Base-by-base conservation (phyloP, 2,888 invertebrate genomes). In the Choreutis nemorana region DNA sequence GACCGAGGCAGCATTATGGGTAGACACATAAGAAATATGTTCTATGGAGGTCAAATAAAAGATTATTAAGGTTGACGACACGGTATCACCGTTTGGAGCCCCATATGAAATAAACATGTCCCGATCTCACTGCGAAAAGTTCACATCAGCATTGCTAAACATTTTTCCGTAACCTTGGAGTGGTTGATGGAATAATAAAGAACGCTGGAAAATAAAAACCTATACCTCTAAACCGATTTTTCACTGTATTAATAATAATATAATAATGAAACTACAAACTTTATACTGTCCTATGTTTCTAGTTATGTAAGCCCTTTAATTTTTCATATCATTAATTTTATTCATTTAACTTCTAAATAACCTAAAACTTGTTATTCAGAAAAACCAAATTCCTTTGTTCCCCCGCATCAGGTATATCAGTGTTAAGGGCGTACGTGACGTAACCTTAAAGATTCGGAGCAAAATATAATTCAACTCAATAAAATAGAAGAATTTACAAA, bases 151-250 rank as follows among this genome's bases (percentile, higher is more conserved):
- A 65, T 57, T 70, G 61, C 58, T 60, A 66, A 73, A 64, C 44
- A 53, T 42, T 58, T 55, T 56, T 56, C 55, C 48, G 56, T 70
- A 73, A 75, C 75, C 75, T 75, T 75, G 72, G 60, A 45, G 53
- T 54, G 45, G 54, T 50, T 66, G 65, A 64, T 59, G 61, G 58
- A 47, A 53, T 54, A 56, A 35, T 30, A 29, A 29, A 30, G 29
- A 13, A 32, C 26, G 14, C 24, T 26, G 21, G n/a, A n/a, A n/a
- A n/a, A n/a, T n/a, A n/a, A n/a, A n/a, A n/a, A n/a, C n/a, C n/a
- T n/a, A n/a, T n/a, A n/a, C n/a, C n/a, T n/a, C n/a, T n/a, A n/a
- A n/a, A n/a, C n/a, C n/a, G n/a, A n/a, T n/a, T n/a, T n/a, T n/a
- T n/a, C n/a, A n/a, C n/a, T n/a, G n/a, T n/a, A n/a, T n/a, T n/a